phyloP scores from a whole-genome alignment of 1,140 invertebrate species.

The Sitophilus oryzae region DNA sequence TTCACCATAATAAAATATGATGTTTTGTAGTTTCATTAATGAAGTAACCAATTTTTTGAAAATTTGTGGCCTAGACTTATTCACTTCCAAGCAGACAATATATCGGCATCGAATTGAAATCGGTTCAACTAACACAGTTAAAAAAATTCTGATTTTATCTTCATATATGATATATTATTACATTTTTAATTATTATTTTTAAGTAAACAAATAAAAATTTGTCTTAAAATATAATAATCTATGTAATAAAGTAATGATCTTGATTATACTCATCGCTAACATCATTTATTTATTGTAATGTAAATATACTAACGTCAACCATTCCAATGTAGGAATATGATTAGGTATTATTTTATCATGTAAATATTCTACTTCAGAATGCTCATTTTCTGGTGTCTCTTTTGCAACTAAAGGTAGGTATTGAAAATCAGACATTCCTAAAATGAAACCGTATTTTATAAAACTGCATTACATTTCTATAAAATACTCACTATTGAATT shows the following conservation, averaged over 20 bases:
- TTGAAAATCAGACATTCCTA: slow-evolving; percentile 85
- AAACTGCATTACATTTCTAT: slow-evolving; percentile 7
- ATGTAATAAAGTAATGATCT: not conserved
- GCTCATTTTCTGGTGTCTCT: slow-evolving; percentile 39
- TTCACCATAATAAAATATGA: too few species aligned
- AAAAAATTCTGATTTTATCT: too few species aligned
- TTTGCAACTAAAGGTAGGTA: slow-evolving; percentile 66
- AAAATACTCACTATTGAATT: slow-evolving; percentile 62
- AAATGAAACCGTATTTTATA: slow-evolving; percentile 35
- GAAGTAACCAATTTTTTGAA: too few species aligned
- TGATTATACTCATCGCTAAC: not conserved
- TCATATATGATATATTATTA: too few species aligned
- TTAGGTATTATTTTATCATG: slow-evolving; percentile 62
- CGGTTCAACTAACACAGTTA: too few species aligned
- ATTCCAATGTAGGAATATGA: slow-evolving; percentile 53
- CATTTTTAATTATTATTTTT: too few species aligned
- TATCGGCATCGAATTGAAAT: too few species aligned
- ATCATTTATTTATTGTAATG: slow-evolving; percentile 1
- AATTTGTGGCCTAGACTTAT: too few species aligned
- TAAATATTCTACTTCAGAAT: slow-evolving; percentile 51
- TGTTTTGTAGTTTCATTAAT: too few species aligned
- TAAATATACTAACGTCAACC: slow-evolving; percentile 49
- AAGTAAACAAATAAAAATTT: slow-evolving; percentile 9
- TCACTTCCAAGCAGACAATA: too few species aligned
- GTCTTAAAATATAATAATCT: slow-evolving; percentile 1